phyloP scores from a whole-genome alignment of 1,140 invertebrate species.

The Leptonema lineaticorne region DNA sequence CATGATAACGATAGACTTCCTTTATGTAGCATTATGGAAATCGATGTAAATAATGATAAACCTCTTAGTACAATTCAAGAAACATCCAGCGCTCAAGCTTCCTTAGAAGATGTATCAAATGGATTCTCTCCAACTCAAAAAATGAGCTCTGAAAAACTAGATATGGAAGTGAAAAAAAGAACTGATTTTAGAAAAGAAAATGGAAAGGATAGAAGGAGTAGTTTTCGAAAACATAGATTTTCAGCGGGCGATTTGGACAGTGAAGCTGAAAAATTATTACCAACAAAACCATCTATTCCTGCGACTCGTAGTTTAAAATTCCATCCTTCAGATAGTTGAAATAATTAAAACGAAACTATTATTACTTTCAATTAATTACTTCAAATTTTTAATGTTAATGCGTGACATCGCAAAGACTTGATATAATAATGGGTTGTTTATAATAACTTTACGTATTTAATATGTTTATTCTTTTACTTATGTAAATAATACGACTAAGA shows the following conservation, averaged over 20 bases:
- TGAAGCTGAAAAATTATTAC: constrained; percentile 50
- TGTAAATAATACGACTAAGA: constrained; percentile 20
- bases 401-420: constrained; percentile 17
- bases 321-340: constrained; percentile 40
- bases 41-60: constrained; percentile 32
- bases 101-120: constrained; percentile 37
- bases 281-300: constrained; percentile 47
- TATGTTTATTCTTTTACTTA: constrained; percentile 13
- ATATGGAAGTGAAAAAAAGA: constrained; percentile 33
- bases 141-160: constrained; percentile 39
- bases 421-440: constrained; percentile 17
- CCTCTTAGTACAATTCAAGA: constrained; percentile 40
- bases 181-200: constrained; percentile 44
- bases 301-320: constrained; percentile 54
- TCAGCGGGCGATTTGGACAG: constrained; percentile 53
- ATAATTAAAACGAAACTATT: background rate
- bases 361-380: background rate
- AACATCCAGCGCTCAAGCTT: constrained; percentile 37
- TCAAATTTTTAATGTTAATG: constrained; percentile 8
- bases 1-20: constrained; percentile 31
- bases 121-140: constrained; percentile 33
- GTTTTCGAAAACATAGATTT: constrained; percentile 50
- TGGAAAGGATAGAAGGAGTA: constrained; percentile 46
- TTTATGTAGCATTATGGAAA: constrained; percentile 37
- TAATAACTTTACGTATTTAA: background rate